A percentile compares a stretch with the other conserved stretches of the same genome.
Conservation (phyloP, 1,140 invertebrate genomes). For the Zaprionus tsacasi region DNA sequence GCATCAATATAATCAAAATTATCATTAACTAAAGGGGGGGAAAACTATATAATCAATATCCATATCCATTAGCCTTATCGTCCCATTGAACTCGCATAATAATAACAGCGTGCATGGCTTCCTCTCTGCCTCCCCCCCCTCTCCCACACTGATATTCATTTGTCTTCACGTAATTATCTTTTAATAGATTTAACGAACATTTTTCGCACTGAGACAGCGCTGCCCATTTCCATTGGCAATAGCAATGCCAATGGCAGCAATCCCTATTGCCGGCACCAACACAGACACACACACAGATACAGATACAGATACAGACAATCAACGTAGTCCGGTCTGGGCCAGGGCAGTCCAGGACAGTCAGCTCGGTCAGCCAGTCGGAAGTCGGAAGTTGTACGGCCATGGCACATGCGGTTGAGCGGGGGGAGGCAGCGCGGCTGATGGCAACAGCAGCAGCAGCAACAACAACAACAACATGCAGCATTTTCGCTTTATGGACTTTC, state of each 20-base stretch:
- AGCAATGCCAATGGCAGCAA: background rate
- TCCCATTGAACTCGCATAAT: conserved; percentile 78
- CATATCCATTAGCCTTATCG: conserved; percentile 82
- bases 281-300: no score
- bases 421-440: conserved; percentile 1
- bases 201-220: conserved; percentile 67
- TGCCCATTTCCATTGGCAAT: conserved; percentile 5
- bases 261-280: conserved; percentile 3
- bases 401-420: conserved; percentile 67
- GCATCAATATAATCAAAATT: conserved; percentile 83
- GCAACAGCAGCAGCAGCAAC: conserved; percentile 15
- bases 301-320: conserved; percentile 46
- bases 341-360: conserved; percentile 1
- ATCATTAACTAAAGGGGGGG: conserved; percentile 59
- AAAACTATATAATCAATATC: conserved; percentile 83
- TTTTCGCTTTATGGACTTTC: conserved; percentile 83
- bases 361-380: conserved; percentile 65
- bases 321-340: conserved; percentile 4
- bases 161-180: conserved; percentile 83
- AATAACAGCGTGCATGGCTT: conserved; percentile 61
- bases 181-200: conserved; percentile 83
- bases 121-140: background rate
- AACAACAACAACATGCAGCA: conserved; percentile 44
- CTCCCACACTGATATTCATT: conserved; percentile 54
- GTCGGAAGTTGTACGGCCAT: conserved; percentile 79